Conservation (phyloP, 2,888 invertebrate genomes). For the Meloe dianella region DNA sequence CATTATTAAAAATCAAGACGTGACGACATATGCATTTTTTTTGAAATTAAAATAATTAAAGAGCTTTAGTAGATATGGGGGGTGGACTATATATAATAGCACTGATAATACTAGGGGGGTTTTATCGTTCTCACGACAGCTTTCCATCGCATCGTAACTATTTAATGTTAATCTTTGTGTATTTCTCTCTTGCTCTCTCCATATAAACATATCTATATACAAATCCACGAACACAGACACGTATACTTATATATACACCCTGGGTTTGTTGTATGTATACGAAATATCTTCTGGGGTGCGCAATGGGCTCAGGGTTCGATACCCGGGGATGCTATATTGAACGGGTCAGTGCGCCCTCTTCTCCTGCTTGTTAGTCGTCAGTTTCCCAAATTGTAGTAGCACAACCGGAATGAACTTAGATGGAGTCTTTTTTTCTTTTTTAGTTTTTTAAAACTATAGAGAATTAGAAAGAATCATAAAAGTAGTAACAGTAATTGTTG, state of each 20-base stretch:
- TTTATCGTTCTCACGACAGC: constrained; percentile 2
- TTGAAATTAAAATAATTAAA: neutral
- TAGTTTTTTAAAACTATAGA: neutral
- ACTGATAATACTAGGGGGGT: neutral
- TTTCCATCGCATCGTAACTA: constrained; percentile 2
- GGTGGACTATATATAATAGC: neutral
- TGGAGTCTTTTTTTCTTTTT: neutral
- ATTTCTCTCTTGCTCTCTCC: neutral
- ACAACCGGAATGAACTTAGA: constrained; percentile 2
- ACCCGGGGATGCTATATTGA: constrained; percentile 41
- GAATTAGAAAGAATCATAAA: too few species aligned
- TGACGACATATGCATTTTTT: too few species aligned
- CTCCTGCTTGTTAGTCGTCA: constrained; percentile 25
- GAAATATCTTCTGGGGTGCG: constrained; percentile 28
- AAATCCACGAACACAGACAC: neutral
- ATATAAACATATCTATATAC: neutral
- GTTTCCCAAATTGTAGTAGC: constrained; percentile 32
- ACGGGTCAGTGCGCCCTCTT: constrained; percentile 40
- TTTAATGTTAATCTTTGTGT: neutral
- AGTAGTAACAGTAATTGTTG: too few species aligned
- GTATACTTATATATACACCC: neutral
- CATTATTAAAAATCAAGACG: too few species aligned
- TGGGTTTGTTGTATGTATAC: neutral
- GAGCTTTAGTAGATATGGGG: neutral
- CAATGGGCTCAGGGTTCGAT: constrained; percentile 37